These are phyloP conservation scores for Phainopepla nitens DNA, from an alignment of 2,113 vertebrate genomes.

Conservation along the genomic window DNA sequence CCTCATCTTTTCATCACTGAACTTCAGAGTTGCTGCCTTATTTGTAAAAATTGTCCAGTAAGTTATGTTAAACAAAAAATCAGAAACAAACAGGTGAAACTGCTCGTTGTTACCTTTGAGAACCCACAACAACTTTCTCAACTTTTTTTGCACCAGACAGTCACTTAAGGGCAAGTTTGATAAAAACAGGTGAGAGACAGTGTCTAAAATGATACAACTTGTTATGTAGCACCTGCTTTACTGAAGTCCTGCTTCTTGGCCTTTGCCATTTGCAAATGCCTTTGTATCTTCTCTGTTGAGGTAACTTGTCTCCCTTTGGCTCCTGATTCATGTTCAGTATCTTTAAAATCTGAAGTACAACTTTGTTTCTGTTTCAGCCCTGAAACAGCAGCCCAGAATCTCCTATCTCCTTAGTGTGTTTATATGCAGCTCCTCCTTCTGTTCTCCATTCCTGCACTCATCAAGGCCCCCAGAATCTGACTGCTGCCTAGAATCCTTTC, in stretches of 20 bases:
- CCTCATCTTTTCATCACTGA: background rate
- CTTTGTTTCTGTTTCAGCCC: background rate
- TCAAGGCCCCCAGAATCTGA: background rate
- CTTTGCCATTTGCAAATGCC: conserved; percentile 26
- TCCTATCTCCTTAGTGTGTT: background rate
- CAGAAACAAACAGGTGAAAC: background rate
- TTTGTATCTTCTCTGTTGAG: background rate
- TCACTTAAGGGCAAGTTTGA: background rate
- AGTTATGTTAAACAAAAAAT: background rate
- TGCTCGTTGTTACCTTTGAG: background rate
- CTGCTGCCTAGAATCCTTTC: background rate
- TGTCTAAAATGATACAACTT: conserved; percentile 1
- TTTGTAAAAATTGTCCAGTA: background rate
- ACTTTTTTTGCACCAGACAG: background rate
- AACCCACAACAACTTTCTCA: background rate
- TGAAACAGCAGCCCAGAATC: background rate
- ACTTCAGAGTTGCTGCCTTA: background rate
- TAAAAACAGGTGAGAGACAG: background rate
- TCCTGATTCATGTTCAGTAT: background rate
- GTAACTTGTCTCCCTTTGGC: background rate
- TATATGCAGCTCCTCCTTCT: background rate
- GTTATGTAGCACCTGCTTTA: conserved; percentile 1
- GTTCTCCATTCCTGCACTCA: background rate
- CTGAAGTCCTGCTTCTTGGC: background rate
- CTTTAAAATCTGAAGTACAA: background rate